Base-by-base conservation (phyloP, 2,888 invertebrate genomes). In the Sphaerophoria rueppellii region DNA sequence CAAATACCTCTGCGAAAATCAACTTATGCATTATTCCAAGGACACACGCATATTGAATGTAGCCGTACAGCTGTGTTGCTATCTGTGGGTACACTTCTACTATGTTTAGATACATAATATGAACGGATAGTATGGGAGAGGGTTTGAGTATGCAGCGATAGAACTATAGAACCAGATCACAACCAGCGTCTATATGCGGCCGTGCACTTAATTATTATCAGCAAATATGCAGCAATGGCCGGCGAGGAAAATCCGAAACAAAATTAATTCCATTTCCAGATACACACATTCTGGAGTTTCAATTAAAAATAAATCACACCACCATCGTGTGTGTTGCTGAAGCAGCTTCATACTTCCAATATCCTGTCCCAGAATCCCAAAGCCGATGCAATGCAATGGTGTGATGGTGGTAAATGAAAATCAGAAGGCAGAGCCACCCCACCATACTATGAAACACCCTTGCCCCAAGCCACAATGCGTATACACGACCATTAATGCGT, bases 281-380 rank as follows among this genome's bases (percentile, higher is more conserved):
- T 82, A 86, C 81, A 79, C 81, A 86, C 73, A 79, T 79, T 76
- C 86, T 91, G 90, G 91, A 91, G 91, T 91, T 91, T 91, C 91
- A 91, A 91, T 91, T 91, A 91, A 91, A 91, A 91, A 91, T 91
- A 91, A 91, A 91, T 91, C 91, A 91, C 91, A 91, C 81, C 63
- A 73, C 81, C 76, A 71, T 57, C 54, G 69, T 78, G 61, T 48
- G 69, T 78, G 61, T 71, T 37, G 74, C 87, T 85, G 81, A 78
- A 82, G 71, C 75, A 87, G 87, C 81, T 87, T 37, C 48, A 63
- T 60, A 60, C 58, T 60, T 60, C 86, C 81, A 60, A 74, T 70
- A 40, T 7, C 40, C 40, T 9, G 40, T 11, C 4, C 43, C 43
- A 9, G 43, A 43, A 9, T 9, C 9, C 43, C 43, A 12, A 43